Base-by-base conservation (phyloP, 2,113 vertebrate genomes). In the Toxotes jaculatrix region DNA sequence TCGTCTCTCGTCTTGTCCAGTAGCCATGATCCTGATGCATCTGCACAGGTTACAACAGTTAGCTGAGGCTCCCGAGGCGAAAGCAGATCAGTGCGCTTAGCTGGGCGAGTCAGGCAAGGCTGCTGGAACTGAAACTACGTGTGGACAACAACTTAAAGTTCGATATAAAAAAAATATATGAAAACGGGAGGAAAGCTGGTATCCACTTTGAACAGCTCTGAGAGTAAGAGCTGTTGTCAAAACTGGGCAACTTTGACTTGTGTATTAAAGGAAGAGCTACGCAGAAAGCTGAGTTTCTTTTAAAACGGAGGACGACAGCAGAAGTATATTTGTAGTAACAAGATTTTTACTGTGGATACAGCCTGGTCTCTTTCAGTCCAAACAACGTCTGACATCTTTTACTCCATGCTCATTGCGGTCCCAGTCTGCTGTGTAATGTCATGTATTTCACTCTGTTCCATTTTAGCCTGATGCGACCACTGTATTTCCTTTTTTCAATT, bases 11-110 rank as follows among this genome's bases (percentile, higher is more conserved):
- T 49, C 68, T 23, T 11, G 12, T 74, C 73, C 51, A 16, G 49
- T 31, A 68, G 69, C 73, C 40, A 31, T 70, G 66, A 83, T 83
- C 42, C 61, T 76, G 64, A 77, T 62, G n/a, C 51, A 27, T 38
- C 49, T n/a, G 71, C 64, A 21, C 73, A 65, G 66, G 68, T 74
- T 87, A 79, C 65, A 77, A 27, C 72, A n/a, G 71, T 82, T 43
- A 51, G 61, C 65, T 2, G 34, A 21, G 47, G 73, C 75, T 83
- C 75, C 77, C 0, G 47, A 27, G 79, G 76, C 38, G 10, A 63
- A 62, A n/a, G 49, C 12, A 16, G 74, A 85, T 75, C 78, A 51
- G 84, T 83, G 66, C 5, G 5, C 80, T 74, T n/a, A 66, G 84
- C 78, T 69, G 70, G 70, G 56, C 5, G 61, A 61, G 74, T 60